Base-by-base conservation (phyloP, 1,140 invertebrate species). In the Orchesella cincta region DNA sequence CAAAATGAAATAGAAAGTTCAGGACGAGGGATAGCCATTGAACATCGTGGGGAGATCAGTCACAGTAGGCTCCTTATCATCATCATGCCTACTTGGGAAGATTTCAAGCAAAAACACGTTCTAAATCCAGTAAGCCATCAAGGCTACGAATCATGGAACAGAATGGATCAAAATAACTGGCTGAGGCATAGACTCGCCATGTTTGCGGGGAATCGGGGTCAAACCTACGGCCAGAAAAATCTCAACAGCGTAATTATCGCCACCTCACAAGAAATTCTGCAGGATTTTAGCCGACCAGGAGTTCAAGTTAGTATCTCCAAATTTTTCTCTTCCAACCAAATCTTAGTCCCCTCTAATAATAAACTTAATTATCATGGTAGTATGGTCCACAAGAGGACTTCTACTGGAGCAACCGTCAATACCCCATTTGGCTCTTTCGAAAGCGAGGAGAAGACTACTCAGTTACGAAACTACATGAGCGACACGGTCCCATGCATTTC, bases 131-230 rank as follows among this genome's bases (percentile, higher is more conserved):
- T 16, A 3, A 3, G 33, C 14, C 26, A 67, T 29, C 3, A 29
- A n/a, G 31, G 31, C n/a, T 67, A 31, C 23, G 62, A 67, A n/a
- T 67, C 62, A 67, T 67, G 62, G 62, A 33, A 67, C n/a, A 67
- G n/a, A 33, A 8, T 2, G 8, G 28, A 67, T 8, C 62, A 67
- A 67, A 67, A 67, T 31, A 14, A 33, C 1, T 67, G 26, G 26
- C 31, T 67, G 1, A 67, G 31, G n/a, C 8, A 67, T n/a, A 29
- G 62, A 16, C 31, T 67, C 5, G 26, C 62, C 28, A 12, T 3
- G 1, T 67, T 67, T 16, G 62, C 26, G 2, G 62, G 62, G 1
- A 16, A 57, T 57, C 54, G 14, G 23, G 31, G 29, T 3, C 62
- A 67, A 33, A 12, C 8, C 8, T 67, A 67, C 23, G 62, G 62